phyloP scores from a whole-genome alignment of 2,797 vertebrate genomes.

The Falco naumanni region DNA sequence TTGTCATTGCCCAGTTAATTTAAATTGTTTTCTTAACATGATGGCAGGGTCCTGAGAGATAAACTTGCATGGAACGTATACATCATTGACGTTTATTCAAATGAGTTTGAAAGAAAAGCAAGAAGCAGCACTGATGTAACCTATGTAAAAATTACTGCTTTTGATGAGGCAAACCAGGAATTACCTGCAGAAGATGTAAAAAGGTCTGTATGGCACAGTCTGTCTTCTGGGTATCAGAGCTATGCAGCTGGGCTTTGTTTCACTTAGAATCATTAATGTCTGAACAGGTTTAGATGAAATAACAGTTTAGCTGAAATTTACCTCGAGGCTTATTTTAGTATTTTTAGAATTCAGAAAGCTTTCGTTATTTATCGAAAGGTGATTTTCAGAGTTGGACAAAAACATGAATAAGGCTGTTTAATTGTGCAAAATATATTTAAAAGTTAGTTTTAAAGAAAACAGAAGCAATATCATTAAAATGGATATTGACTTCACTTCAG shows the following conservation, averaged over 20 bases:
- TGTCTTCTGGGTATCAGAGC: background rate
- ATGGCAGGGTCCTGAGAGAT: slow-evolving; percentile 72
- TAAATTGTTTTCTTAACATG: background rate
- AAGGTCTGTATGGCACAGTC: slow-evolving; percentile 61
- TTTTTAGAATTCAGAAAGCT: background rate
- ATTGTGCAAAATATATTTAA: background rate
- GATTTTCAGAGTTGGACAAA: background rate
- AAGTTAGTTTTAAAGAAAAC: background rate
- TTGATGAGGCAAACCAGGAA: background rate
- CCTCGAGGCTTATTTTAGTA: background rate
- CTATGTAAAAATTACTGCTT: slow-evolving; percentile 61
- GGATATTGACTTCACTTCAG: background rate
- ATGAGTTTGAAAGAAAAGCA: background rate
- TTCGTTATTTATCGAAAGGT: background rate
- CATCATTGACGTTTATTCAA: slow-evolving; percentile 56
- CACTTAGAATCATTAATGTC: background rate
- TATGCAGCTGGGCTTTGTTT: background rate
- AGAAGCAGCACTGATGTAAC: slow-evolving; percentile 36
- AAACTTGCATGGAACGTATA: slow-evolving; percentile 72
- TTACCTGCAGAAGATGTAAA: slow-evolving; percentile 60
- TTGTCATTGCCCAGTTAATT: background rate
- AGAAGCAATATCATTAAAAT: background rate
- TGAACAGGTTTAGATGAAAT: background rate
- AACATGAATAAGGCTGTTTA: background rate
- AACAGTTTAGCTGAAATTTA: background rate